Conservation (phyloP, 2,888 invertebrate genomes). For the Pyrrhosoma nymphula region DNA sequence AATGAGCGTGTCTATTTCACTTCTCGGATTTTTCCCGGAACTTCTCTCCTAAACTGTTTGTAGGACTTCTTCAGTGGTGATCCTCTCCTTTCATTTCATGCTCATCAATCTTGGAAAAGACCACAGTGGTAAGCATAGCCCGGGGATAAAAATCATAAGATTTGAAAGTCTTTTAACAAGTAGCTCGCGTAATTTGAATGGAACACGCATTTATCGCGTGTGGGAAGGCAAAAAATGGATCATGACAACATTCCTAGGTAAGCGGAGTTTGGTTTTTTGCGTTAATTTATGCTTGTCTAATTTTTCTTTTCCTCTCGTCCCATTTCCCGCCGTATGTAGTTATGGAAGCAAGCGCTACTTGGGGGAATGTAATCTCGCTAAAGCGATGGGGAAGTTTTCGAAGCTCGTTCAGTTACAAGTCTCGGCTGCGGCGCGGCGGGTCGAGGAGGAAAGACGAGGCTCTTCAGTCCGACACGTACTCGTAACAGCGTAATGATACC, state of each 20-base stretch:
- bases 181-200: neutral
- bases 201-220: neutral
- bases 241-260: neutral
- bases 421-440: neutral
- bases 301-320: neutral
- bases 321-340: neutral
- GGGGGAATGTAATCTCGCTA: neutral
- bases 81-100: too few species aligned
- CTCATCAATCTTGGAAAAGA: too few species aligned
- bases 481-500: constrained; percentile 31
- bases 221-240: neutral
- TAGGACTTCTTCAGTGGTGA: too few species aligned
- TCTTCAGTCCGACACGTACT: neutral
- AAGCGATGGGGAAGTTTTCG: neutral
- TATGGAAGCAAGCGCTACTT: neutral
- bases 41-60: too few species aligned
- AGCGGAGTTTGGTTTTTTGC: neutral
- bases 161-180: neutral
- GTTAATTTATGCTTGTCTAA: neutral
- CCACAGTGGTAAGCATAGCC: too few species aligned
- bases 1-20: too few species aligned
- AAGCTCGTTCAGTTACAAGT: neutral
- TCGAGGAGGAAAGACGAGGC: neutral
- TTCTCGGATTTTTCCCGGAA: too few species aligned
- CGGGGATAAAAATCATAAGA: too few species aligned